Evolutionary conservation across 2,113 vertebrate species (phyloP).

Genomic region (Hystrix brachyura): DNA sequence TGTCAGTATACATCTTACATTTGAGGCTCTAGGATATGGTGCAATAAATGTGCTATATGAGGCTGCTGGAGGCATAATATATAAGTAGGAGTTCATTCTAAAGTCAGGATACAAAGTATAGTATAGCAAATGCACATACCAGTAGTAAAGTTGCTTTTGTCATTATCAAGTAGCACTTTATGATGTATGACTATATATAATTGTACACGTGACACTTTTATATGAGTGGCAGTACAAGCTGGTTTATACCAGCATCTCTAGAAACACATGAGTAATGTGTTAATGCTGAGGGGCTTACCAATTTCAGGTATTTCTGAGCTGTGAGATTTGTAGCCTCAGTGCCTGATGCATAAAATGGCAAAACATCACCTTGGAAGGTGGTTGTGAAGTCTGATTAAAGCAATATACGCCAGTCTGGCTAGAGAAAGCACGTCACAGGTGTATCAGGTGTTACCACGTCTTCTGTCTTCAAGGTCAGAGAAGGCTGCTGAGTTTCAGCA

Average conservation of each 20-base stretch:
- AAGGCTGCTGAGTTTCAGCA: neutral
- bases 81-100: neutral
- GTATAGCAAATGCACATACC: neutral
- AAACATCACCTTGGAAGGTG: neutral
- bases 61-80: neutral
- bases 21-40: neutral
- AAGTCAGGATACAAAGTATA: neutral
- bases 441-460: neutral
- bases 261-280: neutral
- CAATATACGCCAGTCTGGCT: rapidly evolving
- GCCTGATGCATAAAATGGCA: neutral
- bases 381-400: neutral
- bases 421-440: rapidly evolving
- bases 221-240: neutral
- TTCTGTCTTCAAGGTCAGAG: too few relatives aligned
- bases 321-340: neutral
- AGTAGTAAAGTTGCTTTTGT: neutral
- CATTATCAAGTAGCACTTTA: neutral
- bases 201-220: too few relatives aligned
- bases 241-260: neutral
- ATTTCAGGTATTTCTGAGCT: neutral
- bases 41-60: neutral
- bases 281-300: neutral
- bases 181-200: neutral
- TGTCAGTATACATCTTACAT: neutral